These are phyloP conservation scores for Sarcoramphus papa DNA, from an alignment of 2,797 vertebrate genomes.

Conservation along the genomic window DNA sequence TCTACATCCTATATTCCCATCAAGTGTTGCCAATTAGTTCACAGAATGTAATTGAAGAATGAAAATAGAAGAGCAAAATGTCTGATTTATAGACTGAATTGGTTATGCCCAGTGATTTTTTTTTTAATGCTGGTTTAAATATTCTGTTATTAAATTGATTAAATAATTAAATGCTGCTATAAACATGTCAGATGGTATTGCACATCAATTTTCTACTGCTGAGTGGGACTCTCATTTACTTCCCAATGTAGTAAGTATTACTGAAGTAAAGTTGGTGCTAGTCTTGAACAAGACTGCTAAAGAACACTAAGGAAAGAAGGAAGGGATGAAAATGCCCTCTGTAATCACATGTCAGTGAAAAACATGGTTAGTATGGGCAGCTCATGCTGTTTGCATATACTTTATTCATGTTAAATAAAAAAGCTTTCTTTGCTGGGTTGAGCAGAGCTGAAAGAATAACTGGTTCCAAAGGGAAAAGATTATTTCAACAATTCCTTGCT, in stretches of 20 bases:
- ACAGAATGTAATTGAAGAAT: conserved; percentile 65
- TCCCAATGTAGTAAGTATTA: not conserved
- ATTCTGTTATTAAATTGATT: conserved; percentile 72
- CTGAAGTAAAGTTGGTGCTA: not conserved
- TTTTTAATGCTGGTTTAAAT: conserved; percentile 62
- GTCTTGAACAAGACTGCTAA: not conserved
- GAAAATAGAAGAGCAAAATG: conserved; percentile 63
- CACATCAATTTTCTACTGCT: conserved; percentile 62
- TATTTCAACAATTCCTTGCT: not conserved
- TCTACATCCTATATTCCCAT: conserved; percentile 65
- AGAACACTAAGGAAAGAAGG: not conserved
- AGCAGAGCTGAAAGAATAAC: not conserved
- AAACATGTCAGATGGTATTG: conserved; percentile 67
- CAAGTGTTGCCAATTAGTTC: conserved; percentile 63
- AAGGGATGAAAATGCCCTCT: not conserved
- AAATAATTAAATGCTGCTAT: conserved; percentile 72
- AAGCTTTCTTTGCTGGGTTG: not conserved
- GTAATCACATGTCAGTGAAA: not conserved
- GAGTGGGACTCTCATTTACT: conserved; percentile 24
- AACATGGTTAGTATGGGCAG: not conserved
- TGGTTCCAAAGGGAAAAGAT: not conserved
- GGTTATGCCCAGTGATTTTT: conserved; percentile 65
- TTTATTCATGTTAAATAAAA: not conserved
- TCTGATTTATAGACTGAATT: conserved; percentile 66
- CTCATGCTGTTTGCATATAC: not conserved